Evolutionary conservation across 2,888 invertebrate species (phyloP).

Genomic region (Sinohyriopsis cumingii): DNA sequence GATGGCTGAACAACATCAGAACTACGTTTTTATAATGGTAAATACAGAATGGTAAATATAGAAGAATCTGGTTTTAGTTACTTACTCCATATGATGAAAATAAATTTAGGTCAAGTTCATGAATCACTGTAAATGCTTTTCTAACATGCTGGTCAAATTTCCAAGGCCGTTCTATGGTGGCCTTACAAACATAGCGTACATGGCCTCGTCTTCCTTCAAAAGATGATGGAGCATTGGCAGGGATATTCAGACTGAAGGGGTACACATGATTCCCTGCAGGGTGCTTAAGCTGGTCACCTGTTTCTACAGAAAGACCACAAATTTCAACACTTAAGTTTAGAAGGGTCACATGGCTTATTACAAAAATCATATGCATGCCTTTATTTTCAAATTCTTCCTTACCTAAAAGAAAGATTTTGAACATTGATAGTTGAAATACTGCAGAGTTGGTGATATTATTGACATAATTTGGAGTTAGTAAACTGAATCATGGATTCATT

Average conservation of each 20-base stretch:
- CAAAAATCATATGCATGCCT: too few relatives aligned
- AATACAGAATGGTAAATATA: too few relatives aligned
- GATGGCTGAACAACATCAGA: too few relatives aligned
- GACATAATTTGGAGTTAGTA: too few relatives aligned
- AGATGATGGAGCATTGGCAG: conserved; percentile 66
- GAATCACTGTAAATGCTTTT: conserved; percentile 83
- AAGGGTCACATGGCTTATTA: neutral
- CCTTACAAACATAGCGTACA: conserved; percentile 90
- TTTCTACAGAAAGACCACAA: conserved; percentile 2
- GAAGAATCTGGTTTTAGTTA: neutral
- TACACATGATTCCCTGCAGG: conserved; percentile 55
- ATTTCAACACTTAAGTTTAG: neutral
- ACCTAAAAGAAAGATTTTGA: too few relatives aligned
- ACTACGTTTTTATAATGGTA: too few relatives aligned
- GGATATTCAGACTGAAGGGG: conserved; percentile 50
- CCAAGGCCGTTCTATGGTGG: conserved; percentile 86
- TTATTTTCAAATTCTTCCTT: too few relatives aligned
- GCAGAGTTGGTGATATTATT: too few relatives aligned
- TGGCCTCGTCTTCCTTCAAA: conserved; percentile 72
- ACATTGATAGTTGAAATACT: too few relatives aligned
- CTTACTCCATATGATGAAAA: conserved; percentile 47
- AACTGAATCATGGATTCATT: too few relatives aligned
- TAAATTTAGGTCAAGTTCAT: conserved; percentile 57
- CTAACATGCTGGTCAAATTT: conserved; percentile 89
- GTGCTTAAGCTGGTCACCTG: conserved; percentile 33